Base-by-base conservation (phyloP, 2,113 vertebrate species). In the Perca flavescens region DNA sequence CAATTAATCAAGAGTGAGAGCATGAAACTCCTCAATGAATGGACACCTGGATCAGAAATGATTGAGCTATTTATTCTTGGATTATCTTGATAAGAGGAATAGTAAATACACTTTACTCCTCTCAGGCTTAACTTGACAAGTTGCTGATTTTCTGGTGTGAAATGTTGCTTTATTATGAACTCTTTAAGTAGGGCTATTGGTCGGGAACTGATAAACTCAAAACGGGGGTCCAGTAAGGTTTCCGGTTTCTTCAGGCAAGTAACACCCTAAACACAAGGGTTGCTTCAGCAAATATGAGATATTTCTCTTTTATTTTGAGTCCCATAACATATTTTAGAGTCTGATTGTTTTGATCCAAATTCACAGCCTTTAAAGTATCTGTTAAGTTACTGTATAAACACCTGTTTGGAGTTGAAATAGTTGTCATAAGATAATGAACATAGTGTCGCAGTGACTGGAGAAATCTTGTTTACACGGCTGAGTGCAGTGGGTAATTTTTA, bases 1-100 rank as follows among this genome's bases (percentile, higher is more conserved):
- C 80, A 81, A 78, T 88, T 92, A 92, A 92, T 93, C 89, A 93
- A 88, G 69, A 36, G 10, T 8, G 64, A 76, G 56, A 31, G 80
- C 60, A 28, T 3, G 70, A 89, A 77, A 88, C 62, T 67, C 53
- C 21, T 25, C 58, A 11, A 56, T 88, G 86, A 91, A 61, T 87
- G 82, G 76, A 77, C 68, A 31, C 21, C 60, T 46, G 68, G 71
- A 66, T 77, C 34, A 76, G 75, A 74, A 71, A 79, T 75, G 78
- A 88, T 74, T 85, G 52, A 75, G 53, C 57, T 63, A 9, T 72
- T 87, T 49, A 17, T 22, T 28, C 22, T 25, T 5, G n/a, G 4
- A 58, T 79, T 53, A 49, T 72, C 46, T 64, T 83, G 77, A 75
- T 72, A 54, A 68, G 19, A 80, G 19, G 3, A 36, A 16, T 17